Evolutionary conservation across 23 tunicate species (phyloP).

Genomic region (Trididemnum nubilum): DNA sequence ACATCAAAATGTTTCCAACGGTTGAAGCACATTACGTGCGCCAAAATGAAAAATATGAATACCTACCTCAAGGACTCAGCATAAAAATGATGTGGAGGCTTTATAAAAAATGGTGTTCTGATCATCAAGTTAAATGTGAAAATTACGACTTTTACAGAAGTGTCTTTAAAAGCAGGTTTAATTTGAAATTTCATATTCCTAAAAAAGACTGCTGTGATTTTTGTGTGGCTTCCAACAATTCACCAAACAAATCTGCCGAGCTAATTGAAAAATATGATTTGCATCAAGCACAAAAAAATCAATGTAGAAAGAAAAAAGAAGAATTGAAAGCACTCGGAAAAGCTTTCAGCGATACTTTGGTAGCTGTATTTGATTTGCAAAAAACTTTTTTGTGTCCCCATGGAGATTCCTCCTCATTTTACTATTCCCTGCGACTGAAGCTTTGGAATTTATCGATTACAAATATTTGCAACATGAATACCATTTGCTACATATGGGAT

Average conservation of each 20-base stretch:
- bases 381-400: neutral
- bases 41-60: neutral
- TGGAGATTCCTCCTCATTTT: neutral
- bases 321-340: neutral
- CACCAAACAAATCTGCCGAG: neutral
- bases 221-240: neutral
- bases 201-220: neutral
- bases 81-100: neutral
- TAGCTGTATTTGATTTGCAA: neutral
- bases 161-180: neutral
- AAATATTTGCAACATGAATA: neutral
- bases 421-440: neutral
- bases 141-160: neutral
- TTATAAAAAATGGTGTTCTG: neutral
- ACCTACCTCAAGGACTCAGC: neutral
- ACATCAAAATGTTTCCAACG: neutral
- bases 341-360: neutral
- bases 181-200: neutral
- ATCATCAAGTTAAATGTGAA: neutral
- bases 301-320: neutral
- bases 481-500: neutral
- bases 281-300: neutral
- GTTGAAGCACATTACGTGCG: neutral
- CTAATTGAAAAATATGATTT: neutral
- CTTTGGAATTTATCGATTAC: neutral